A percentile compares a stretch with the other conserved stretches of the same genome.
These are phyloP conservation scores for Potorous gilbertii DNA, from an alignment of 2,797 vertebrate species.

Conservation along the genomic window DNA sequence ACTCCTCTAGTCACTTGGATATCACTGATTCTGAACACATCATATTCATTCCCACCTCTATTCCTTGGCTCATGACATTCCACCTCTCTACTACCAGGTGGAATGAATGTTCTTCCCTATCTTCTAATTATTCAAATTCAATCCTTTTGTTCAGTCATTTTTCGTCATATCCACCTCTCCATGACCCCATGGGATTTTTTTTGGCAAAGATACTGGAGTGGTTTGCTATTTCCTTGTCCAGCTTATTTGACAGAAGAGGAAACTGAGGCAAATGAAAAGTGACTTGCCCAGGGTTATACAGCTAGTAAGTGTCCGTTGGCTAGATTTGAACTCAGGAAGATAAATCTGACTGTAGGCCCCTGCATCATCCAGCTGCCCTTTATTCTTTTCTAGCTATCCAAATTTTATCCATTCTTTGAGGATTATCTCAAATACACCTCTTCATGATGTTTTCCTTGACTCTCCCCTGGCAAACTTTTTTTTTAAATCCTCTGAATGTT, in stretches of 20 bases:
- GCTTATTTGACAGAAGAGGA: background rate
- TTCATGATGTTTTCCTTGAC: background rate
- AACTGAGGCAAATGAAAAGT: background rate
- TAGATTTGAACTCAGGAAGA: background rate
- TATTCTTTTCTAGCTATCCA: background rate
- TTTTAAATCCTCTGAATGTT: background rate
- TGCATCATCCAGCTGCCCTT: background rate
- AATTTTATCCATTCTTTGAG: background rate
- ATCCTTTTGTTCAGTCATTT: background rate
- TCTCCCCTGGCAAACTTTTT: background rate
- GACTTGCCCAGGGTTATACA: background rate
- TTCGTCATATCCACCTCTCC: background rate
- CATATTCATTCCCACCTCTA: background rate
- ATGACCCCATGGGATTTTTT: background rate
- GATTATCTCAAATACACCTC: background rate
- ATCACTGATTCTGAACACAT: background rate
- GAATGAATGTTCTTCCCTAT: background rate
- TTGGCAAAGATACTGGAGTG: background rate
- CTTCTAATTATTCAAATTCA: background rate
- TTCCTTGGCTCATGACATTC: background rate
- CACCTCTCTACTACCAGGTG: background rate
- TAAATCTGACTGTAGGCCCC: background rate
- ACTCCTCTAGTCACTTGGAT: background rate
- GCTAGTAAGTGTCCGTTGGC: background rate
- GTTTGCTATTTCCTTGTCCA: background rate